Base-by-base conservation (phyloP, 1,140 invertebrate species). In the Wasmannia auropunctata region DNA sequence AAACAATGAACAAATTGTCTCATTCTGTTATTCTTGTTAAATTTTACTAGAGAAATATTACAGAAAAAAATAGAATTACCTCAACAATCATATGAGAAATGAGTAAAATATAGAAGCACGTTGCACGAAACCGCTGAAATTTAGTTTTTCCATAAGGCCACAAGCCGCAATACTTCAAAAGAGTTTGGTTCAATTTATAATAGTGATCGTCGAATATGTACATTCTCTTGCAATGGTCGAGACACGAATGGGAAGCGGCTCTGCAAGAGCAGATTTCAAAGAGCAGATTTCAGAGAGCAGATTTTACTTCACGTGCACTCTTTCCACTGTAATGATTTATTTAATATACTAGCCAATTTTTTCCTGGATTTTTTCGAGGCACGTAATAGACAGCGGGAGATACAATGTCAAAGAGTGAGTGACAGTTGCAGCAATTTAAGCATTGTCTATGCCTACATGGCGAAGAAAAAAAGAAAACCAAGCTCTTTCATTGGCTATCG, bases 391-490 rank as follows among this genome's bases (percentile, higher is more conserved):
- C 75, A 34, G 43, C n/a, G 19, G 3, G 14, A 51, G 8, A 25
- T 51, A 51, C 76, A 56, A 63, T 0, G 40, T 79, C 43, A 8
- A 25, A 6, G 31, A 49, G 31, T 65, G 76, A 79, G 28, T 79
- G 76, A 79, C 76, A 79, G 76, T 65, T 63, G 28, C 1, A 7
- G 76, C 31, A 79, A 79, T 79, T 79, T 79, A 65, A 79, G 60
- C 14, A 49, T 37, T 37, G 28, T 37, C 14, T 31, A 19, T 65
- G 31, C 1, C n/a, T 22, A 37, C 28, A 25, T 49, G 60, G 2
- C 6, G 4, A n/a, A 51, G 43, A 8, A 51, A 51, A 51, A 62
- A 79, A n/a, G 7, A 19, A 25, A 40, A 40, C 62, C 31, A 6
- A 40, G 7, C 22, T 65, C 4, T 65, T 49, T 3, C 25, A 34